Conservation (phyloP, 2,797 vertebrate genomes). For the Salmo trutta region DNA sequence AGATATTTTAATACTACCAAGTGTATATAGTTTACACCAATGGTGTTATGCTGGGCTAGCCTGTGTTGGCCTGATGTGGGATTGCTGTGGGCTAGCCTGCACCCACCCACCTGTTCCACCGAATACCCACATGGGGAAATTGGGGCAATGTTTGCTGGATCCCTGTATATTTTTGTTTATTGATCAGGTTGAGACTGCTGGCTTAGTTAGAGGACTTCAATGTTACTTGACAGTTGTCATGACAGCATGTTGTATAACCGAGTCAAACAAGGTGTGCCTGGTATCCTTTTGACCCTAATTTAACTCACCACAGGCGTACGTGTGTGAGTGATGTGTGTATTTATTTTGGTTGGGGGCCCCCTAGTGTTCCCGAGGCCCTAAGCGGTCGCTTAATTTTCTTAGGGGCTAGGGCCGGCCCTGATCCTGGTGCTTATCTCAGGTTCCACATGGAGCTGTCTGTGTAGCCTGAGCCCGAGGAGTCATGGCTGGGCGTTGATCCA, state of each 20-base stretch:
- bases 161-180: neutral
- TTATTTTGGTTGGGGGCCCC: neutral
- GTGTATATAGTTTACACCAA: no score
- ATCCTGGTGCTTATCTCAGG: neutral
- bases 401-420: no score
- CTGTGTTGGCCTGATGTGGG: no score
- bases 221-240: neutral
- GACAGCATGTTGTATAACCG: neutral
- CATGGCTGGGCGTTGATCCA: no score
- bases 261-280: neutral
- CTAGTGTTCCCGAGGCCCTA: no score
- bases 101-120: no score
- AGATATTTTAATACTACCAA: no score
- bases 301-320: neutral
- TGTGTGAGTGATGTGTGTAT: conserved; percentile 14
- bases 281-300: neutral
- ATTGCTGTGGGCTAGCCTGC: no score
- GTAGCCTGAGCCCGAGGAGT: neutral
- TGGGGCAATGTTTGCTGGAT: no score
- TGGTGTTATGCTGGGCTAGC: no score
- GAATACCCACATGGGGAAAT: no score
- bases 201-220: neutral
- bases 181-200: neutral
- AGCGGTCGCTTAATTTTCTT: no score
- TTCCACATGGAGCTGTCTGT: neutral